Base-by-base conservation (phyloP, 2,113 vertebrate species). In the Petaurus breviceps region DNA sequence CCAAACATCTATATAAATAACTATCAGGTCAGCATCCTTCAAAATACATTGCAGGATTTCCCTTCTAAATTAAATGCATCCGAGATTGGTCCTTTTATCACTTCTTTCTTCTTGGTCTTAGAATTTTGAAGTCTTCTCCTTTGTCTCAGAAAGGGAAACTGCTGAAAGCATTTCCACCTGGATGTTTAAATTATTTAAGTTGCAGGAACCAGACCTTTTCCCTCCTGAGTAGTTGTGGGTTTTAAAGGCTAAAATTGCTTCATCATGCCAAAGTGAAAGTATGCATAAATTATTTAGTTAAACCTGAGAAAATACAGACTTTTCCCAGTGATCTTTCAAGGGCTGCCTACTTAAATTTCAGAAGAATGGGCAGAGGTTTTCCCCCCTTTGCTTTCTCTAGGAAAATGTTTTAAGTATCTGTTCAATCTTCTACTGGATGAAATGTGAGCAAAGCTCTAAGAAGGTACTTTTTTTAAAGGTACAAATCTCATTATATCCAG, bases 261-360 rank as follows among this genome's bases (percentile, higher is more conserved):
- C 99, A 99, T 99, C 99, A 99, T 99, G 99, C 99, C 99, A 99
- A 99, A 99, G 99, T 99, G 98, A 99, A 99, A 99, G 99, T 99
- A 99, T 99, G 99, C 99, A 99, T 99, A 99, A 98, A 99, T 99
- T 99, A 99, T 99, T 99, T 99, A 99, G 99, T 98, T 99, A 98
- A 99, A 99, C 99, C 99, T 99, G 99, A 99, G 99, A 99, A 99
- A 99, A 99, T 99, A 98, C 98, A 98, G 98, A 99, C 98, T 98
- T 99, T 99, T 99, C 98, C 98, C 98, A 98, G 98, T 99, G 98
- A 99, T 99, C 98, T 98, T 99, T 98, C 98, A 98, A 98, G 98
- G 97, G 97, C 98, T 98, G 98, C 97, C 98, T 98, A 98, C 99
- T 99, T 99, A 98, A 98, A 99, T 99, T 99, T 99, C 99, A 99